Evolutionary conservation across 2,113 vertebrate genomes (phyloP).

Genomic region (Sceloporus tristichus): DNA sequence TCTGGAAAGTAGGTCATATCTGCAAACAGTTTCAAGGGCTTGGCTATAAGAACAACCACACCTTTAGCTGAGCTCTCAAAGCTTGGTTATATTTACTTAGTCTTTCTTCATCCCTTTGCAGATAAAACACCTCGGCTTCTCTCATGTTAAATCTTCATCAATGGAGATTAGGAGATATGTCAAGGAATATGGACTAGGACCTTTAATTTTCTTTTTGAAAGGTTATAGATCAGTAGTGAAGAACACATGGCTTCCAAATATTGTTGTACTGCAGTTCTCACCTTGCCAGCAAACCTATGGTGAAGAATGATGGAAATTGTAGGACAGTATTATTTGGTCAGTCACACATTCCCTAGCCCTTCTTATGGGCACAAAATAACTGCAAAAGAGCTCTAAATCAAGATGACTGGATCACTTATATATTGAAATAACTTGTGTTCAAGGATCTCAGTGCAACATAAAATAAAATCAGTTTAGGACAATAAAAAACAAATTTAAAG

Average conservation of each 20-base stretch:
- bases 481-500: too few relatives aligned
- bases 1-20: constrained; percentile 5
- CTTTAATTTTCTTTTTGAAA: background rate
- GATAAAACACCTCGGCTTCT: background rate
- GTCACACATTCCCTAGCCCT: too few relatives aligned
- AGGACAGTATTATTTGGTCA: too few relatives aligned
- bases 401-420: background rate
- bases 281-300: too few relatives aligned
- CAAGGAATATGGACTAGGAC: background rate
- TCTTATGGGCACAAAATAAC: background rate
- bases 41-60: background rate
- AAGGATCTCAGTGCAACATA: too few relatives aligned
- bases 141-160: constrained; percentile 22
- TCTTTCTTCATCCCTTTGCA: background rate
- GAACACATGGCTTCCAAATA: too few relatives aligned
- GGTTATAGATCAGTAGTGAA: background rate
- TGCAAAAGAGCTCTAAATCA: constrained; percentile 29
- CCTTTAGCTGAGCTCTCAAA: background rate
- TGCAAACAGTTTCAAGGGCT: background rate
- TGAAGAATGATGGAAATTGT: too few relatives aligned
- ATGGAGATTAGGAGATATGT: constrained; percentile 9
- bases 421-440: too few relatives aligned
- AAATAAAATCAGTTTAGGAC: too few relatives aligned
- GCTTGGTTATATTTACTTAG: background rate
- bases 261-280: too few relatives aligned